Base-by-base conservation (phyloP, 1,140 invertebrate species). In the Bursaphelenchus mucronatus region DNA sequence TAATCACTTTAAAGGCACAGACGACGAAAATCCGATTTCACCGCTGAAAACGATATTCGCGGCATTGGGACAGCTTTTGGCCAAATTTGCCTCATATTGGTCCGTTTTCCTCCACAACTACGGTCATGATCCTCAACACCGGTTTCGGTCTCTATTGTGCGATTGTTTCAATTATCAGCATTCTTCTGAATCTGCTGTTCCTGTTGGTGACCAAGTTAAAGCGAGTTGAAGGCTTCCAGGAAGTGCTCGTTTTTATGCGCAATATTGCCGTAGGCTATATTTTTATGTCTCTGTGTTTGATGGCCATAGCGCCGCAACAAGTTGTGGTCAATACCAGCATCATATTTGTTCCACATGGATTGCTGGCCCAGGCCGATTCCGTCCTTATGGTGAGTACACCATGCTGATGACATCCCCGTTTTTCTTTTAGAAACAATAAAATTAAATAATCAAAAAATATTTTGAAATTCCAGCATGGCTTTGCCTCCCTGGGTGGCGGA, bases 141-240 rank as follows among this genome's bases (percentile, higher is more conserved):
- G 5, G 30, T 30, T 63, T 63, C 61, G 53, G 55, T 13, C 15
- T 49, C n/a, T 69, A 50, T 43, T 65, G 63, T 44, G 47, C 63
- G 30, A 43, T 65, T 2, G 49, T 59, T 46, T 66, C 66, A 9
- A 55, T 67, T 11, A 53, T 40, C 8, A 67, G 67, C 44, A 70
- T 68, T 49, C 54, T 53, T 0, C 17, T 68, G 4, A 68, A 68
- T 41, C 10, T 63, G n/a, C 45, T 68, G 9, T 68, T 68, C 45
- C 39, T 68, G 19, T 19, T 67, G 17, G 67, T 68, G 0, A 69
- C 67, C 45, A 21, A 51, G 10, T 13, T 68, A 17, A 64, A 30
- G 9, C 67, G 67, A 51, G 67, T 68, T 61, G 67, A 71, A 47
- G 67, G 67, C 10, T 69, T 66, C 52, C 64, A 66, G 64, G 64